A percentile compares a stretch with the other conserved stretches of the same genome.
These are phyloP conservation scores for Channallabes apus DNA, from an alignment of 2,797 vertebrate genomes.

Conservation along the genomic window DNA sequence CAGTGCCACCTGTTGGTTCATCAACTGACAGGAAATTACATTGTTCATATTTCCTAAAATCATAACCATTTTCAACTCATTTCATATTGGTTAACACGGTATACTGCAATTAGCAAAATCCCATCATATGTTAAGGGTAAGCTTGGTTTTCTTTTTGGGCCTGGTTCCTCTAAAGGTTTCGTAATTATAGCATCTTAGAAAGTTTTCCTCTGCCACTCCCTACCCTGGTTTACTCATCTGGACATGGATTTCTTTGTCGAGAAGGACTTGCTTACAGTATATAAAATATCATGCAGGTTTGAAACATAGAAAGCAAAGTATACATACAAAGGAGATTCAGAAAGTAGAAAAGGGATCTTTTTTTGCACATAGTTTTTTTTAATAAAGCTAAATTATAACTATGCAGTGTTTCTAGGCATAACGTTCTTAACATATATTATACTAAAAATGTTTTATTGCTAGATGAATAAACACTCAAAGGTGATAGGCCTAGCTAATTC, in stretches of 20 bases:
- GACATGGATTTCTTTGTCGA: background rate
- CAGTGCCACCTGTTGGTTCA: slow-evolving; percentile 21
- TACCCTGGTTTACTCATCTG: background rate
- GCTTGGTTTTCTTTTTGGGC: background rate
- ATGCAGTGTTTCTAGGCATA: background rate
- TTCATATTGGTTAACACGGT: background rate
- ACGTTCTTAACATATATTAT: background rate
- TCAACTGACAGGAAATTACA: background rate
- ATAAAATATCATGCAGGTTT: background rate
- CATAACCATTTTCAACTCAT: background rate
- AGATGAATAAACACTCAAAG: background rate
- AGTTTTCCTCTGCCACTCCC: background rate
- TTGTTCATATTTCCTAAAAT: background rate
- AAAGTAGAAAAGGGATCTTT: background rate
- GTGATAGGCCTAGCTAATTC: background rate
- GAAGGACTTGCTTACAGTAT: background rate
- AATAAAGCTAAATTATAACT: background rate
- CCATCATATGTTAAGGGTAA: background rate
- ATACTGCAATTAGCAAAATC: background rate
- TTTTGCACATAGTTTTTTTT: background rate
- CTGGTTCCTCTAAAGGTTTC: background rate
- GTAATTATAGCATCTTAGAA: background rate
- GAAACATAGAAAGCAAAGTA: background rate
- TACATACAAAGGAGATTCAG: background rate
- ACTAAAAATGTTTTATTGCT: background rate